Percentiles rank a stretch among this genome's conserved stretches.
Evolutionary conservation across 2,797 vertebrate species (phyloP).

Genomic region (Phataginus tricuspis): DNA sequence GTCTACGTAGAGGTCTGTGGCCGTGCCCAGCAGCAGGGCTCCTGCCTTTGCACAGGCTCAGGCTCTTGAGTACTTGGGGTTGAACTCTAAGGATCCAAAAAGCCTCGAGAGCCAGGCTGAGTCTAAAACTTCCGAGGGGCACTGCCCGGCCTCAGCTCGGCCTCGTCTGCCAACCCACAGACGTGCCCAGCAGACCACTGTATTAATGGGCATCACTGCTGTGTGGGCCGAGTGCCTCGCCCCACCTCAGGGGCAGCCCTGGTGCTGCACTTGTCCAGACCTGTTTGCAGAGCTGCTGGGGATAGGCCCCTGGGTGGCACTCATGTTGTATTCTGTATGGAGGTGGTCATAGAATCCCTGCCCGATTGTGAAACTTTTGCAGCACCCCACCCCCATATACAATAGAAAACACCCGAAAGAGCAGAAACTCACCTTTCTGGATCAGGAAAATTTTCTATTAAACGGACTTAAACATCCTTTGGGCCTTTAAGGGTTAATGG

Average conservation of each 20-base stretch:
- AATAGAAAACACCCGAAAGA: neutral
- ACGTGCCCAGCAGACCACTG: neutral
- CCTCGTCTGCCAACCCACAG: neutral
- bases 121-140: neutral
- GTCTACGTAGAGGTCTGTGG: neutral
- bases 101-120: neutral
- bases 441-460: neutral
- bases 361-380: neutral
- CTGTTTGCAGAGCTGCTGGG: neutral
- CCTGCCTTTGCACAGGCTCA: neutral
- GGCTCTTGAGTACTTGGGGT: neutral
- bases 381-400: neutral
- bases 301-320: neutral
- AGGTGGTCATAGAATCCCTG: neutral
- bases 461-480: neutral
- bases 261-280: neutral
- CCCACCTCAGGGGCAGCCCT: neutral
- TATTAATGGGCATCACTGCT: neutral
- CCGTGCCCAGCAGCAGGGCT: neutral
- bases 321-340: rapidly evolving
- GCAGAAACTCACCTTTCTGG: neutral
- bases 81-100: neutral
- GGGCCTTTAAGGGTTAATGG: neutral
- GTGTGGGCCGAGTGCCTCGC: neutral
- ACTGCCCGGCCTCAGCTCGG: neutral